Conservation (phyloP, 2,113 vertebrate genomes). For the Gopherus evgoodei region DNA sequence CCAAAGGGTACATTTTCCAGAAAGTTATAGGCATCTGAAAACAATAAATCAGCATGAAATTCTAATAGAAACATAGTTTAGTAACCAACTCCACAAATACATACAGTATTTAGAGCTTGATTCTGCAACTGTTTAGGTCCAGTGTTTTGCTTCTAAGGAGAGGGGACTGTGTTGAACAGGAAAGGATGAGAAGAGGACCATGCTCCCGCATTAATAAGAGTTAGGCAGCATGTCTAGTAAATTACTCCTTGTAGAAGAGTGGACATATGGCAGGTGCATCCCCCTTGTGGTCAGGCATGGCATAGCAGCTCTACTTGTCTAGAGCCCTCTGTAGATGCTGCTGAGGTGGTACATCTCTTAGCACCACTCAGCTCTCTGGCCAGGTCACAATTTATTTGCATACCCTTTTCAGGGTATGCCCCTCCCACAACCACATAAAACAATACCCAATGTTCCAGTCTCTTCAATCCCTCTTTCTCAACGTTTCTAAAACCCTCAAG, state of each 20-base stretch:
- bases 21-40: not conserved
- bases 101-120: not conserved
- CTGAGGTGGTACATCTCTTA: too few relatives aligned
- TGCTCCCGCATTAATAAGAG: not conserved
- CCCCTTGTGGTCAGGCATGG: not conserved
- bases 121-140: not conserved
- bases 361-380: too few relatives aligned
- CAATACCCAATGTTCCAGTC: too few relatives aligned
- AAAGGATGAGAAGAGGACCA: not conserved
- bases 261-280: not conserved
- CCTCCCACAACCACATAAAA: too few relatives aligned
- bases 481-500: too few relatives aligned
- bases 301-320: too few relatives aligned
- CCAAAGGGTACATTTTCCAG: not conserved
- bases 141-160: not conserved
- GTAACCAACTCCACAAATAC: not conserved
- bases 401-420: too few relatives aligned
- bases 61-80: not conserved
- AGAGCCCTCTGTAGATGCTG: too few relatives aligned
- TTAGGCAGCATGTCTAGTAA: not conserved
- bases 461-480: too few relatives aligned
- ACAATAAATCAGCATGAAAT: not conserved
- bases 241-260: not conserved
- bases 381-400: too few relatives aligned
- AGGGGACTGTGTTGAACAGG: not conserved